A percentile compares a stretch with the other conserved stretches of the same genome.
phyloP scores from a whole-genome alignment of 2,797 vertebrate species.

The Ctenochaetus hawaiiensis region DNA sequence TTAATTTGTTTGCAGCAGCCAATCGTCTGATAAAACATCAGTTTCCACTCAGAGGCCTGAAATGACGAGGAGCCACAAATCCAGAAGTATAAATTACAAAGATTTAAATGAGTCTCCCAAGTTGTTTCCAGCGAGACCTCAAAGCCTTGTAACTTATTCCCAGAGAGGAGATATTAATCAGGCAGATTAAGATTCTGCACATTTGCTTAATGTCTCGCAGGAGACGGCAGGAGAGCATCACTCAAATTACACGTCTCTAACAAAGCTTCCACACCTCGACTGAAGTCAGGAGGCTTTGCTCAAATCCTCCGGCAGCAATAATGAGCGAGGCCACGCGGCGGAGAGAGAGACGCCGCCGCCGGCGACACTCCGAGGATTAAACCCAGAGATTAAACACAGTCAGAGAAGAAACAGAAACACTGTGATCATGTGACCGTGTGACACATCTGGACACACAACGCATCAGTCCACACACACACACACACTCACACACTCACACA shows the following conservation, averaged over 20 bases:
- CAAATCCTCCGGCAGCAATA: constrained; percentile 55
- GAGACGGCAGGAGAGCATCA: constrained; percentile 47
- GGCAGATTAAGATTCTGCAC: constrained; percentile 72
- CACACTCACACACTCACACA: too few relatives aligned
- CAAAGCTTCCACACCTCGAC: constrained; percentile 64
- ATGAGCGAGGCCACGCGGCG: constrained; percentile 11
- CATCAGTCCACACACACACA: too few relatives aligned
- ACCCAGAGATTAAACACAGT: too few relatives aligned
- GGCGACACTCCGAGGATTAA: too few relatives aligned
- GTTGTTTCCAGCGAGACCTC: constrained; percentile 66
- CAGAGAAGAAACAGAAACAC: too few relatives aligned
- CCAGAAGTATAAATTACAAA: constrained; percentile 61
- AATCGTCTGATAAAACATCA: constrained; percentile 58
- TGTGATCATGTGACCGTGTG: too few relatives aligned
- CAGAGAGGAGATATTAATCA: constrained; percentile 76
- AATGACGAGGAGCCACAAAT: constrained; percentile 24
- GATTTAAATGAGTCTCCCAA: constrained; percentile 72
- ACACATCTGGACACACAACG: too few relatives aligned
- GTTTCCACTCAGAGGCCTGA: constrained; percentile 43
- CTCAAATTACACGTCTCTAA: constrained; percentile 67
- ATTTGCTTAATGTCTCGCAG: constrained; percentile 72
- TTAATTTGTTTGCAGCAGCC: constrained; percentile 48
- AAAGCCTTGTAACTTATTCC: constrained; percentile 76
- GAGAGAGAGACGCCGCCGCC: constrained; percentile 37
- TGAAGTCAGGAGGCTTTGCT: constrained; percentile 36